A percentile compares a stretch with the other conserved stretches of the same genome.
These are phyloP conservation scores for Gephyroberyx darwinii DNA, from an alignment of 2,797 vertebrate genomes.

Conservation along the genomic window DNA sequence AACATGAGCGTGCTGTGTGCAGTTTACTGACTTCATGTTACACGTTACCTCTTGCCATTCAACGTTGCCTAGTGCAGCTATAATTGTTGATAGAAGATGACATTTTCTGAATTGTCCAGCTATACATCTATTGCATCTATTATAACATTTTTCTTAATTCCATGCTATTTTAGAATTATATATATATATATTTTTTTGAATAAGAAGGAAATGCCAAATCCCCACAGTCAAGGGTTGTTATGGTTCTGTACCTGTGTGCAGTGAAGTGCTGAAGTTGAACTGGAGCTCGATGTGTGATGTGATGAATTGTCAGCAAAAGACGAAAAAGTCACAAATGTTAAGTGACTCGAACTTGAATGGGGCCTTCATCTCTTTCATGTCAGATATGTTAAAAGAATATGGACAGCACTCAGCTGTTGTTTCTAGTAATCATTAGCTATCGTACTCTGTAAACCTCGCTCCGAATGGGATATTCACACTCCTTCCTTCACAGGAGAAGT, in stretches of 20 bases:
- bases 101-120: neutral
- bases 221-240: too few relatives aligned
- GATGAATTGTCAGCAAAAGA: neutral
- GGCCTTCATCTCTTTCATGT: neutral
- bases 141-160: neutral
- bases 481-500: slow-evolving; percentile 77
- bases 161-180: neutral
- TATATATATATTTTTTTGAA: too few relatives aligned
- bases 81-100: neutral
- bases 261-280: too few relatives aligned
- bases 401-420: too few relatives aligned
- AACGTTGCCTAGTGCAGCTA: too few relatives aligned
- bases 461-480: neutral
- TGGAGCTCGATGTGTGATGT: too few relatives aligned
- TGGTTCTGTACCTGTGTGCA: too few relatives aligned
- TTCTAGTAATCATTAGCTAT: neutral
- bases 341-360: too few relatives aligned
- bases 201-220: neutral
- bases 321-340: neutral
- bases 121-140: neutral
- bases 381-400: neutral
- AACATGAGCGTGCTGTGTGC: too few relatives aligned
- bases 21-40: too few relatives aligned
- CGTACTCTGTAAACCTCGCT: neutral
- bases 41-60: too few relatives aligned